Evolutionary conservation across 2,797 vertebrate species (phyloP), one percentile per base, ranked within the genome.

Genomic region (Smutsia temminckii): DNA sequence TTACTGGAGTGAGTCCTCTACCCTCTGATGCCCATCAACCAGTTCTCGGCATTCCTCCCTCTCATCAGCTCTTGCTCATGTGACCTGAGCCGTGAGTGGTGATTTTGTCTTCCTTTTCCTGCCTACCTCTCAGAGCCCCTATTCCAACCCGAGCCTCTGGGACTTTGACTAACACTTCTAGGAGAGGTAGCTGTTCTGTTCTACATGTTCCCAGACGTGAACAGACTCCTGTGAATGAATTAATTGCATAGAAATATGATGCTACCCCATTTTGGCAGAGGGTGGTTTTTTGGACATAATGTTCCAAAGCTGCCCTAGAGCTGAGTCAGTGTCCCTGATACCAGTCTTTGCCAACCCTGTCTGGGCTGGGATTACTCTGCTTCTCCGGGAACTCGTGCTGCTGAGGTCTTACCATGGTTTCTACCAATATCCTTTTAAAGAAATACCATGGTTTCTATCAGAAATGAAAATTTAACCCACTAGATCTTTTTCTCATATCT

Each of bases 401-500:
- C 49, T 69, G 66, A 61, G 8, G 85, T 21, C 42, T 51, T 25
- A 64, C 8, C 8, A 14, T 77, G 8, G 0, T 85, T 86, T 94
- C 55, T 51, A 42, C 11, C 42, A 46, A 55, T 87, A 37, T 27
- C 89, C 9, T 92, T n/a, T 14, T 88, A 46, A 78, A 72, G 37
- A 83, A 96, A 91, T 85, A 10, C 27, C 11, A 77, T 69, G 8
- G n/a, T 94, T 93, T 89, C 61, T 27, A 66, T 34, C 37, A 69
- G 34, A 89, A 95, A 59, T 13, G n/a, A 51, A 91, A 49, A 72
- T 84, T 29, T 77, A 85, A 64, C 53, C 64, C 37, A 57, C 17
- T 5, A 46, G 37, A 75, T 55, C 27, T 92, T 90, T 66, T 80
- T 79, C 40, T 88, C 34, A 71, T 64, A 85, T 79, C 46, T 74